Percentiles rank a stretch among this genome's conserved stretches.
phyloP scores from a whole-genome alignment of 2,888 invertebrate species.

The Cabera pusaria region DNA sequence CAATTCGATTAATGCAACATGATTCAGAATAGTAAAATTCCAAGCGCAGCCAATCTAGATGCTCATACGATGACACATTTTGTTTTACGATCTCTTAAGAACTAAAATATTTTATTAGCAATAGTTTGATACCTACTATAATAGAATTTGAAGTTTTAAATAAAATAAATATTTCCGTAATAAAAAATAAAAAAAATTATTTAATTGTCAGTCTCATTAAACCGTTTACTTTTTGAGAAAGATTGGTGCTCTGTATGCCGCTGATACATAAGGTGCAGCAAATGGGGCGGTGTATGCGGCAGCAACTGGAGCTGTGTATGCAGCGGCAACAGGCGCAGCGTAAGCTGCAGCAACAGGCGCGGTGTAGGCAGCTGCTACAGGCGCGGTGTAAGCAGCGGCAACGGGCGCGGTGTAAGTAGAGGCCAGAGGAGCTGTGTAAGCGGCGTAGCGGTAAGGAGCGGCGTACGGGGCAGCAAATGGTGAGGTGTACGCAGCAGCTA shows the following conservation, averaged over 20 bases:
- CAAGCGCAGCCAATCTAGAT: too few relatives aligned
- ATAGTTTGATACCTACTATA: too few relatives aligned
- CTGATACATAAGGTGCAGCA: constrained; percentile 10
- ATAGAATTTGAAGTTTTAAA: too few relatives aligned
- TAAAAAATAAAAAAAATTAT: constrained; percentile 1
- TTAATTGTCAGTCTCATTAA: constrained; percentile 15
- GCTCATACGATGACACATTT: too few relatives aligned
- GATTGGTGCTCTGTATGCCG: constrained; percentile 41
- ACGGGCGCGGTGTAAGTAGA: constrained; percentile 47
- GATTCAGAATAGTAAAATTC: too few relatives aligned
- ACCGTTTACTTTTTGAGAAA: constrained; percentile 36
- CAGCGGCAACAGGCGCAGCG: constrained; percentile 42
- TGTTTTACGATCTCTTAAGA: too few relatives aligned
- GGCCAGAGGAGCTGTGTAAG: constrained; percentile 46
- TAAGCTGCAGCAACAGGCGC: constrained; percentile 46
- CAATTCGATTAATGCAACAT: too few relatives aligned
- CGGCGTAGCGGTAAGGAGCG: too few relatives aligned
- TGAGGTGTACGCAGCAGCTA: constrained; percentile 50
- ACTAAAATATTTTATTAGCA: too few relatives aligned
- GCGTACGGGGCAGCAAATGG: constrained; percentile 48
- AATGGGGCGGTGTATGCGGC: constrained; percentile 51
- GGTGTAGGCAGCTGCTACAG: constrained; percentile 39
- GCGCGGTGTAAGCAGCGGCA: constrained; percentile 47
- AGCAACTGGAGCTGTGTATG: constrained; percentile 52
- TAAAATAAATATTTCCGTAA: too few relatives aligned